Conservation (phyloP, 2,113 vertebrate genomes). For the Vombatus ursinus region DNA sequence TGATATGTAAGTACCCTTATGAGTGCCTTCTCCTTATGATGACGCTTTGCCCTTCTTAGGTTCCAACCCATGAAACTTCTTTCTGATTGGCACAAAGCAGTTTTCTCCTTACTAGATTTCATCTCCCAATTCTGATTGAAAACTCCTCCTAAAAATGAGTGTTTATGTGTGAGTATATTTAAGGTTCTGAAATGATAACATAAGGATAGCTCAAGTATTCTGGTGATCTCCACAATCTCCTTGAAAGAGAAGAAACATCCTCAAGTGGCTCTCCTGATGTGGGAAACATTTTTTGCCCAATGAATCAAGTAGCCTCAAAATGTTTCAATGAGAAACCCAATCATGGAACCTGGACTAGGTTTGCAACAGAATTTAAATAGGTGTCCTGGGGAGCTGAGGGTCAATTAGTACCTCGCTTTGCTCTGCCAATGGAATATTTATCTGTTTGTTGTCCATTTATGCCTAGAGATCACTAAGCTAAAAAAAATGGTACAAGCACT, state of each 20-base stretch:
- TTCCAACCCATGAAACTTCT: neutral
- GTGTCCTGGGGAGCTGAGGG: slow-evolving; percentile 39
- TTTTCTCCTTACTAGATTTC: neutral
- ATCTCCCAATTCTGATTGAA: neutral
- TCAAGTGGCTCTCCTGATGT: slow-evolving; percentile 47
- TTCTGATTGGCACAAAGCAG: neutral
- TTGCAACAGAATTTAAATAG: slow-evolving; percentile 34
- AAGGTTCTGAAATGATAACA: slow-evolving; percentile 16
- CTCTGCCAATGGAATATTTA: slow-evolving; percentile 37
- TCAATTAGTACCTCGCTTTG: slow-evolving; percentile 59
- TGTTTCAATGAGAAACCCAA: slow-evolving; percentile 44
- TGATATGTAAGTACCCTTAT: neutral
- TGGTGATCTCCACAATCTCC: slow-evolving; percentile 44
- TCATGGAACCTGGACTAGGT: slow-evolving; percentile 25
- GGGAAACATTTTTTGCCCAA: slow-evolving; percentile 62
- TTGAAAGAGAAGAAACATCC: slow-evolving; percentile 43
- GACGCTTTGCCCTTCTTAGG: neutral
- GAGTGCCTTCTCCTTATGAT: neutral
- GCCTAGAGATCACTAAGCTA: slow-evolving; percentile 28
- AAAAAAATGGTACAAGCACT: slow-evolving; percentile 30
- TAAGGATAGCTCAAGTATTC: slow-evolving; percentile 33
- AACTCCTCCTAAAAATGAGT: neutral
- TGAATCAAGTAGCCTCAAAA: slow-evolving; percentile 45
- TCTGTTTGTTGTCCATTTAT: slow-evolving; percentile 19
- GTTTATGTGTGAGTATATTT: neutral